phyloP scores from a whole-genome alignment of 2,797 vertebrate species.

The Phyllotis vaccarum region DNA sequence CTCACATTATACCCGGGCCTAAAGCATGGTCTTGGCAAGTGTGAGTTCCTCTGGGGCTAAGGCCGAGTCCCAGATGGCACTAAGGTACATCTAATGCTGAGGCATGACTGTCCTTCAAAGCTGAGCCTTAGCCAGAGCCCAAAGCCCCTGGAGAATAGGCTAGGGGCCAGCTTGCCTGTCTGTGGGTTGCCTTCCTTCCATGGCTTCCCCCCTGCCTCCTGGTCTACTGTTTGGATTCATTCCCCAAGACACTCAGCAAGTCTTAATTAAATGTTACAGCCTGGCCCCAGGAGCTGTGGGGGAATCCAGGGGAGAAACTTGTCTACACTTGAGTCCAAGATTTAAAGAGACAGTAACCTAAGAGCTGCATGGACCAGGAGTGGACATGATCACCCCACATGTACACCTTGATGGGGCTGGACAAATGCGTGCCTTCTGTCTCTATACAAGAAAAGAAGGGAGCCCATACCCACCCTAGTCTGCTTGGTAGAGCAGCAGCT shows the following conservation, averaged over 20 bases:
- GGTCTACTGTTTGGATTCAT: not conserved
- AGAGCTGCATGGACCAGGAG: not conserved
- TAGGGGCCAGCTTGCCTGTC: not conserved
- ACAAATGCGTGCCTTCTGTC: not conserved
- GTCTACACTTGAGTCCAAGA: not conserved
- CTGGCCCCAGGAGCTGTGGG: not conserved
- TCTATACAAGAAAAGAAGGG: not conserved
- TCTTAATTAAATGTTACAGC: slow-evolving; percentile 24
- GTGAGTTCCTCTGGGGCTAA: not conserved
- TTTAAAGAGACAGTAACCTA: not conserved
- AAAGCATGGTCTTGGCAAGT: not conserved
- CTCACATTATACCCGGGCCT: not conserved
- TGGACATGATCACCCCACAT: not conserved
- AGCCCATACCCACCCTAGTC: rapidly evolving
- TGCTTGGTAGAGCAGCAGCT: not conserved
- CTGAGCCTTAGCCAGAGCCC: not conserved
- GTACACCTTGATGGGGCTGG: not conserved
- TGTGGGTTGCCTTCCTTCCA: not conserved
- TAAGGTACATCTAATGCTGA: not conserved
- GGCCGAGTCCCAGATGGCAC: not conserved
- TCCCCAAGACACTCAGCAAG: not conserved
- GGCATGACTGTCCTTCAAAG: not conserved
- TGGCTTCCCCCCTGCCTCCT: not conserved
- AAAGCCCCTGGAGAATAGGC: not conserved
- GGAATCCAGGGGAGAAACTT: not conserved